Base-by-base conservation (phyloP, 2,888 invertebrate species). In the Stenoptilia bipunctidactyla region DNA sequence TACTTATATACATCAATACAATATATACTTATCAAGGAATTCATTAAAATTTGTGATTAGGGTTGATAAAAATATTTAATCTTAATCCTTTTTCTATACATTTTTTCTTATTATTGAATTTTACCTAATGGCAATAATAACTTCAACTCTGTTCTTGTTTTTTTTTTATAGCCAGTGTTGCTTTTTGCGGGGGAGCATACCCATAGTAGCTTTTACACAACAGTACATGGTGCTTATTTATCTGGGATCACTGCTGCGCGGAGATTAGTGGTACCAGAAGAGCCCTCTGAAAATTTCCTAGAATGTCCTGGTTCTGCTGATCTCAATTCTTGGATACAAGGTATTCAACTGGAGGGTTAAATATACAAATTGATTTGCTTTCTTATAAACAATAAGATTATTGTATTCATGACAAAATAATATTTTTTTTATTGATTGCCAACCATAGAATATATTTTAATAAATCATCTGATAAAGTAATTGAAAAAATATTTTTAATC, bases 101-200 rank as follows among this genome's bases (percentile, higher is more conserved):
- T n/a, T n/a, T n/a, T n/a, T n/a, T n/a, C n/a, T n/a, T n/a, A n/a
- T n/a, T n/a, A n/a, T n/a, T n/a, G n/a, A n/a, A n/a, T n/a, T n/a
- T n/a, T n/a, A n/a, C n/a, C n/a, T n/a, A n/a, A n/a, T n/a, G n/a
- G n/a, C n/a, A n/a, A n/a, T n/a, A n/a, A n/a, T n/a, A n/a, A n/a
- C n/a, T n/a, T n/a, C n/a, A n/a, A n/a, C n/a, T n/a, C n/a, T n/a
- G n/a, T n/a, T n/a, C n/a, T n/a, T n/a, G n/a, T n/a, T n/a, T n/a
- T 25, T 30, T 30, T 10, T 51, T 83, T 86, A 48, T 70, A 95
- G 94, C 94, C 94, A 52, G 88, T 88, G 27, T 73, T 96, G 54
- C 79, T 93, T 61, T 97, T 97, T 85, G 97, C 96, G 55, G 97
- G 97, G 44, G 97, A 97, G 83, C 97, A 97, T 58, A 96, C 96